Conservation (phyloP, 2,113 vertebrate species). For the Protomyctophum bolini region DNA sequence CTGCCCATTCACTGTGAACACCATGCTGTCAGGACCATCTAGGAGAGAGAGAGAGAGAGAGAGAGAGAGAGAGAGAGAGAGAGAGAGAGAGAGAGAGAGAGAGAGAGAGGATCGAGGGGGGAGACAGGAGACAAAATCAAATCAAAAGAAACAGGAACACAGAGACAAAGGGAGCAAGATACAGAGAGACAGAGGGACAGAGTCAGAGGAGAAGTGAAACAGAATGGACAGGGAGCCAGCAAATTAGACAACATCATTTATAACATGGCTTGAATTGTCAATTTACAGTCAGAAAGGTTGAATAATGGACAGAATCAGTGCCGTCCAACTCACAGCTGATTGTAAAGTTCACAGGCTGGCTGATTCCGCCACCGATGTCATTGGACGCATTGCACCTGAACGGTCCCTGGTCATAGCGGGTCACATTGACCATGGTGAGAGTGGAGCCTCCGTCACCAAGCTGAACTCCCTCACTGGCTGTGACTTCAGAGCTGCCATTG, state of each 20-base stretch:
- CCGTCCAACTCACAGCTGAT: slow-evolving; percentile 63
- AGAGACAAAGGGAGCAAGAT: too few species aligned
- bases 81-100: not conserved
- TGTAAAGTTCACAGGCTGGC: slow-evolving; percentile 44
- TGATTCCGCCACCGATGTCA: slow-evolving; percentile 53
- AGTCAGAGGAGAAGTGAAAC: too few species aligned
- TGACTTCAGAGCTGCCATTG: slow-evolving; percentile 59
- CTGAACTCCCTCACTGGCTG: slow-evolving; percentile 38
- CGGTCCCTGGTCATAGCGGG: slow-evolving; percentile 58
- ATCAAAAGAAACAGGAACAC: too few species aligned
- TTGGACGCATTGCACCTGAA: slow-evolving; percentile 60
- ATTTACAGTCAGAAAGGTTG: not conserved
- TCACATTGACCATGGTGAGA: slow-evolving; percentile 50
- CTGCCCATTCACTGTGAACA: slow-evolving; percentile 40
- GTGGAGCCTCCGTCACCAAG: slow-evolving; percentile 50
- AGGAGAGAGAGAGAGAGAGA: slow-evolving; percentile 5
- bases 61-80: too few species aligned
- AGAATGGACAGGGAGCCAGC: not conserved
- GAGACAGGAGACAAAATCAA: too few species aligned
- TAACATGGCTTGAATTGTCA: not conserved
- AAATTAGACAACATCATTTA: not conserved
- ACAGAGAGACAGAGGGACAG: not conserved
- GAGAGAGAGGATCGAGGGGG: too few species aligned
- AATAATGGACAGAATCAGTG: not conserved
- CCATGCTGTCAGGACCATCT: slow-evolving; percentile 69